phyloP scores from a whole-genome alignment of 2,113 vertebrate genomes.

The Aythya baeri region DNA sequence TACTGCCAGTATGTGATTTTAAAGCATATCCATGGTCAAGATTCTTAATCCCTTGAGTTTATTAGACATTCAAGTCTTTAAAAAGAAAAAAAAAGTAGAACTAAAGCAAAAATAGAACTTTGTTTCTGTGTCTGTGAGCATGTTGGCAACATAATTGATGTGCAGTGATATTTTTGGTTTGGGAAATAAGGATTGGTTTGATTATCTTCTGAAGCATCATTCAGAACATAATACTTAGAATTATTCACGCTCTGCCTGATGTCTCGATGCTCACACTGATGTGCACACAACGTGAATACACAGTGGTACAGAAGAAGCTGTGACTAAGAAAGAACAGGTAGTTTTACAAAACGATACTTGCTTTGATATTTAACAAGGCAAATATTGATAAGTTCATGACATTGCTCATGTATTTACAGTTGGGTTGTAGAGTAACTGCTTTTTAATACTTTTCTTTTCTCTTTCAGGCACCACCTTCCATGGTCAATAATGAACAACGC shows the following conservation, averaged over 20 bases:
- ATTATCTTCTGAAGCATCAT: neutral
- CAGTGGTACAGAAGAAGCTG: neutral
- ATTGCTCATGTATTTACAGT: neutral
- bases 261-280: neutral
- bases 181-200: neutral
- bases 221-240: neutral
- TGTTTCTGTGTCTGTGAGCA: fast-evolving
- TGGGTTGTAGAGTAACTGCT: neutral
- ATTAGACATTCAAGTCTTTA: neutral
- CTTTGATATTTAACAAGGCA: neutral
- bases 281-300: neutral
- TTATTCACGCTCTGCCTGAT: neutral
- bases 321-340: neutral
- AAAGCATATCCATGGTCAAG: fast-evolving
- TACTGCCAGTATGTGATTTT: neutral
- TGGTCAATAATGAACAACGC: slow-evolving; percentile 97
- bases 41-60: neutral
- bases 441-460: neutral
- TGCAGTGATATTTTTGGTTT: neutral
- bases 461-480: slow-evolving; percentile 94
- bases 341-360: neutral
- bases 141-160: neutral
- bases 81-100: neutral
- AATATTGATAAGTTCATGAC: neutral
- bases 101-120: neutral